Evolutionary conservation across 2,113 vertebrate genomes (phyloP).

Genomic region (Rhodinocichla rosea): DNA sequence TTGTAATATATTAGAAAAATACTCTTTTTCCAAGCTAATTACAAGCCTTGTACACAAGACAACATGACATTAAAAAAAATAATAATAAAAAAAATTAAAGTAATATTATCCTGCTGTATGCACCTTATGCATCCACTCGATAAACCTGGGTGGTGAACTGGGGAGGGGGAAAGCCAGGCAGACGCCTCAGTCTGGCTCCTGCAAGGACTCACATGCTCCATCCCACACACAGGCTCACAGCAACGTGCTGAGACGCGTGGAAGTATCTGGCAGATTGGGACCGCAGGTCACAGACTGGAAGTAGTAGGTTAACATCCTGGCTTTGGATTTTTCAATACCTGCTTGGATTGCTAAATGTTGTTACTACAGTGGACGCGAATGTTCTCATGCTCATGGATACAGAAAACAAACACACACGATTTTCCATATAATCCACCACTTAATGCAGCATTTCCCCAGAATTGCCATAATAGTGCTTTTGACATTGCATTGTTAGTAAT

Average conservation of each 20-base stretch:
- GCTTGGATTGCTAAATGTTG: neutral
- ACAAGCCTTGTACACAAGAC: conserved; percentile 73
- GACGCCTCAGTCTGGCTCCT: conserved; percentile 50
- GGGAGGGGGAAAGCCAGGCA: conserved; percentile 58
- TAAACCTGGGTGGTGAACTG: conserved; percentile 56
- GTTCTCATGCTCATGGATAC: conserved; percentile 37
- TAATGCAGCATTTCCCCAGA: conserved; percentile 60
- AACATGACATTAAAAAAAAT: conserved; percentile 60
- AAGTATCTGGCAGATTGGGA: neutral
- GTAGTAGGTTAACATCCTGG: conserved; percentile 59
- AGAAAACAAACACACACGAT: conserved; percentile 19
- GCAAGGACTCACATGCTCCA: conserved; percentile 7
- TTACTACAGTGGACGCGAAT: neutral
- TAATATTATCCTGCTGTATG: conserved; percentile 46
- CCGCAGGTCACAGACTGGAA: neutral
- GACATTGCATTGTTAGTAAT: conserved; percentile 54
- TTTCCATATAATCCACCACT: conserved; percentile 37
- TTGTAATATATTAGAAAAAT: conserved; percentile 80
- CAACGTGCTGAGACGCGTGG: neutral
- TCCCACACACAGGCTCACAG: neutral
- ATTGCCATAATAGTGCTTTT: conserved; percentile 50
- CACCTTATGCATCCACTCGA: conserved; percentile 57
- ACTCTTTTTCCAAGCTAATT: conserved; percentile 75
- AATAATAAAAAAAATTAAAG: conserved; percentile 10
- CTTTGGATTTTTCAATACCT: conserved; percentile 60